Conservation (phyloP, 1,140 invertebrate species). For the Polypedilum vanderplanki region DNA sequence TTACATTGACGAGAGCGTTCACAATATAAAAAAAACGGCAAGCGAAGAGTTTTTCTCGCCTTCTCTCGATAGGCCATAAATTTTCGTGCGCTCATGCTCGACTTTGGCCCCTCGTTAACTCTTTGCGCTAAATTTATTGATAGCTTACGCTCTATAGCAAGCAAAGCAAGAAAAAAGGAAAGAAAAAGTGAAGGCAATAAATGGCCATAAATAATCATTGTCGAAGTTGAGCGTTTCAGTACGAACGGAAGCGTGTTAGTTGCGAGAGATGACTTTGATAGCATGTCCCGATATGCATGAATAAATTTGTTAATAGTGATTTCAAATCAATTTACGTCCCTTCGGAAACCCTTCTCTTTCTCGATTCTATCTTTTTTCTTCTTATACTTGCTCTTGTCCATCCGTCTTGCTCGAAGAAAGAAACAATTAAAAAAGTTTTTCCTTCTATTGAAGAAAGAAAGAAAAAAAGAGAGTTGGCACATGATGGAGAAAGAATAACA, state of each 20-base stretch:
- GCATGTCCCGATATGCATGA: not conserved
- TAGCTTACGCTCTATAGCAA: not conserved
- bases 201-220: constrained; percentile 14
- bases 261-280: not conserved
- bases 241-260: not conserved
- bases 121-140: constrained; percentile 18
- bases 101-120: constrained; percentile 16
- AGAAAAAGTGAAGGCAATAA: not conserved
- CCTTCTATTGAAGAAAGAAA: not conserved
- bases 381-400: not conserved
- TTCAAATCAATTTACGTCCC: not conserved
- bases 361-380: not conserved
- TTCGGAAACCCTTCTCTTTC: not conserved
- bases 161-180: not conserved
- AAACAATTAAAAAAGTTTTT: constrained; percentile 15
- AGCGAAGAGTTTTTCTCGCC: no score
- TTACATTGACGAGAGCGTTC: not conserved
- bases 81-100: not conserved
- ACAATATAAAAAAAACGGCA: no score
- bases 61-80: not conserved
- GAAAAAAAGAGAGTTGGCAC: not conserved
- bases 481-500: not conserved
- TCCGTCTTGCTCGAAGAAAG: not conserved
- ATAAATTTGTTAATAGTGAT: constrained; percentile 19
- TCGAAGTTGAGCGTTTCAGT: not conserved